phyloP scores from a whole-genome alignment of 2,113 vertebrate species.

The Perccottus glenii region DNA sequence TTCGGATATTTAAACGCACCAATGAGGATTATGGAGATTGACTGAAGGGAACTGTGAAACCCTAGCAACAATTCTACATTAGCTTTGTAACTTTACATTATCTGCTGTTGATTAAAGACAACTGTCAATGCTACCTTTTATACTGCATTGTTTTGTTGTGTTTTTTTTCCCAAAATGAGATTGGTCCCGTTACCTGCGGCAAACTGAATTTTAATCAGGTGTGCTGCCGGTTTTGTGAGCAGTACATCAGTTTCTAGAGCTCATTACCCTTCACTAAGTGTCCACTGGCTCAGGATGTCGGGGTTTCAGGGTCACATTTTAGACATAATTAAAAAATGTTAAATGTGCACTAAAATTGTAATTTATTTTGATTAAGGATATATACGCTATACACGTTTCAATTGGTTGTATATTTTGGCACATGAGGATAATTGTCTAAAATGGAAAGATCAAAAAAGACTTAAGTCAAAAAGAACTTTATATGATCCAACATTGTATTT shows the following conservation, averaged over 20 bases:
- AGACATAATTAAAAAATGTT: too few relatives aligned
- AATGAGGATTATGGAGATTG: background rate
- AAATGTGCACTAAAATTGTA: too few relatives aligned
- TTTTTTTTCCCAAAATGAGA: conserved; percentile 4
- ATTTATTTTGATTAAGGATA: too few relatives aligned
- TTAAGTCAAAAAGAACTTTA: too few relatives aligned
- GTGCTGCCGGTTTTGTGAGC: conserved; percentile 1
- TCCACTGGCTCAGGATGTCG: background rate
- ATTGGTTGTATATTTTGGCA: too few relatives aligned
- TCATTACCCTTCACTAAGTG: background rate
- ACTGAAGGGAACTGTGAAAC: background rate
- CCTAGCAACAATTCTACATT: background rate
- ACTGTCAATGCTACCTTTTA: background rate
- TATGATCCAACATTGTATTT: too few relatives aligned
- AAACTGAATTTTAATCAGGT: conserved; percentile 12
- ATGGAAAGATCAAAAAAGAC: too few relatives aligned
- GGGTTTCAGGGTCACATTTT: background rate
- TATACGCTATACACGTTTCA: too few relatives aligned
- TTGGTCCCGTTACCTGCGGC: conserved; percentile 2
- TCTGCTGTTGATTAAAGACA: conserved; percentile 1
- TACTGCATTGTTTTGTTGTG: background rate
- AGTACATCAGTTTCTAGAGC: conserved; percentile 2
- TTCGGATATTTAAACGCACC: background rate
- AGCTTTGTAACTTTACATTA: background rate
- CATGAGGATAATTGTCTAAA: too few relatives aligned